Conservation (phyloP, 2,113 vertebrate species). For the Indri indri region DNA sequence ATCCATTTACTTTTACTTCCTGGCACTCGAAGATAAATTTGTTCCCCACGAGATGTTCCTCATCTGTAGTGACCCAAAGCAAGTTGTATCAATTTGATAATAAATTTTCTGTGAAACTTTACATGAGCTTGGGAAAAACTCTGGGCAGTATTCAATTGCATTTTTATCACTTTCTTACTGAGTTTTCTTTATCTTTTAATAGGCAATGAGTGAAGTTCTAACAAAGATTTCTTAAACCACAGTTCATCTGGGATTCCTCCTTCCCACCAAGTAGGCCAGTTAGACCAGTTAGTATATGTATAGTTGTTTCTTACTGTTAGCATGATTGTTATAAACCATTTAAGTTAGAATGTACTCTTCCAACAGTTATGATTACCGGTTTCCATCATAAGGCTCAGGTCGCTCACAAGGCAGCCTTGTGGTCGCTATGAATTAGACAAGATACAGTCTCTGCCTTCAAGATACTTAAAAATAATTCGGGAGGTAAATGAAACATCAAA, state of each 20-base stretch:
- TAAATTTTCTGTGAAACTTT: neutral
- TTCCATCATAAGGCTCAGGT: neutral
- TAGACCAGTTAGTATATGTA: neutral
- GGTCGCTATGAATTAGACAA: neutral
- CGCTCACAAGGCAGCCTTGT: neutral
- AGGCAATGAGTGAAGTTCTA: neutral
- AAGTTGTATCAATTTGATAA: neutral
- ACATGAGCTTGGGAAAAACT: neutral
- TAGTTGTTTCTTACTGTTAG: neutral
- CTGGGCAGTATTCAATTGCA: neutral
- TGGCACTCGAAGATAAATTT: neutral
- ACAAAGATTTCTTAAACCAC: neutral
- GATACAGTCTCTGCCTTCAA: neutral
- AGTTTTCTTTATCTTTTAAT: neutral
- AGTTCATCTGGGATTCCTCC: neutral
- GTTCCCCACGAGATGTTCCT: neutral
- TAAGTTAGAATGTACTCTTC: neutral
- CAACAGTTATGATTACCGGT: neutral
- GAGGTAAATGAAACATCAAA: neutral
- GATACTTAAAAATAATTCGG: neutral
- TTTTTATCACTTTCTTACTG: neutral
- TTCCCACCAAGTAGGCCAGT: no score
- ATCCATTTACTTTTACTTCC: neutral
- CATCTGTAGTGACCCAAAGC: neutral
- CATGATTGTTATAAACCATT: neutral